These are phyloP conservation scores for Procambarus virginalis DNA, from an alignment of 1,140 invertebrate genomes.

Conservation along the genomic window DNA sequence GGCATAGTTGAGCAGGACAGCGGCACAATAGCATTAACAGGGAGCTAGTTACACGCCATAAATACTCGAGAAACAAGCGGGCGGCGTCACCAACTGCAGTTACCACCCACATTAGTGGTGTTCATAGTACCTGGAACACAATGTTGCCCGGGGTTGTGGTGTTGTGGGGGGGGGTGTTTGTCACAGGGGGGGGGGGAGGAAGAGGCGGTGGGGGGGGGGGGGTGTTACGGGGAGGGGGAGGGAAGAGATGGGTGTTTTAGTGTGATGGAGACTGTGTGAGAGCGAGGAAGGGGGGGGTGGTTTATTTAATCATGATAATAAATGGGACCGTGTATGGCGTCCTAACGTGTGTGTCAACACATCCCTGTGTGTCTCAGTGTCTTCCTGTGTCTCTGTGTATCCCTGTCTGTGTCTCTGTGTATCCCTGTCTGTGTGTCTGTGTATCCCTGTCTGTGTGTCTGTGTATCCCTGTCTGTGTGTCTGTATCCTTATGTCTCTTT, in stretches of 20 bases:
- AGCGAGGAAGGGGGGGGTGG: background rate
- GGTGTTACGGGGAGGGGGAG: too few species aligned
- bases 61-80: background rate
- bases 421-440: too few species aligned
- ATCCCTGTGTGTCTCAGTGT: background rate
- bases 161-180: background rate
- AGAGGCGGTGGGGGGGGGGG: background rate
- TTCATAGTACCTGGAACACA: background rate
- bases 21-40: background rate
- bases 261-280: background rate
- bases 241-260: background rate
- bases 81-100: background rate
- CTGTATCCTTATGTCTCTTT: background rate
- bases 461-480: background rate
- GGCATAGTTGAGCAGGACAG: background rate
- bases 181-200: background rate
- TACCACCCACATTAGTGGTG: background rate
- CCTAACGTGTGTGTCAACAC: too few species aligned
- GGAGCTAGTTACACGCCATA: background rate
- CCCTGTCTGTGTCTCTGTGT: background rate
- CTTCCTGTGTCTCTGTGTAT: background rate
- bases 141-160: background rate
- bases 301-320: background rate
- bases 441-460: too few species aligned
- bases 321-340: too few species aligned